phyloP scores from a whole-genome alignment of 2,797 vertebrate genomes.

The Malacoctenus gilli region DNA sequence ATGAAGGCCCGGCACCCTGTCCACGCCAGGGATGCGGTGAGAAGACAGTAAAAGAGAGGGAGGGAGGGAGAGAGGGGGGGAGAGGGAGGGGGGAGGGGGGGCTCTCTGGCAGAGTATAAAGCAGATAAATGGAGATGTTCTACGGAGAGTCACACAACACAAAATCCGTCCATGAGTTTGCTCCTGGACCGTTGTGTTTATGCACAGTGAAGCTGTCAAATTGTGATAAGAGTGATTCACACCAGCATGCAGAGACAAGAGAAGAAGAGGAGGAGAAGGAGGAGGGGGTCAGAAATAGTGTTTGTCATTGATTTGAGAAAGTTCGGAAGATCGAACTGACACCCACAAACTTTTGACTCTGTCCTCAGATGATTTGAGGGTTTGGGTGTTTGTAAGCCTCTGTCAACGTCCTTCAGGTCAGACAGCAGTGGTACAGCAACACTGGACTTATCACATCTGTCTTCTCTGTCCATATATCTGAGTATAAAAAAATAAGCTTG shows the following conservation, averaged over 20 bases:
- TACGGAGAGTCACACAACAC: slow-evolving; percentile 20
- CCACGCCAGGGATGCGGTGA: slow-evolving; percentile 10
- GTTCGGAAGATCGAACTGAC: too few species aligned
- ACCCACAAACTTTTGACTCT: too few species aligned
- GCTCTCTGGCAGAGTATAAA: slow-evolving; percentile 17
- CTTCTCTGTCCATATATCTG: too few species aligned
- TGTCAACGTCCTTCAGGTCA: too few species aligned
- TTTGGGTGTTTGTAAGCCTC: too few species aligned
- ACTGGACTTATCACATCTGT: too few species aligned
- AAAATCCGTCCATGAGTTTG: slow-evolving; percentile 16
- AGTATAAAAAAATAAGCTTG: too few species aligned
- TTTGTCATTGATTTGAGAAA: too few species aligned
- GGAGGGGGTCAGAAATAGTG: neutral
- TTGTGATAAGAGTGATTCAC: slow-evolving; percentile 16
- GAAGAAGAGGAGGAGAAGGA: neutral
- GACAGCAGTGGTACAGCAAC: too few species aligned
- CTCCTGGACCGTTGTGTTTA: slow-evolving; percentile 21
- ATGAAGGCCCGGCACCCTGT: slow-evolving; percentile 4
- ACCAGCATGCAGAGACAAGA: slow-evolving; percentile 22
- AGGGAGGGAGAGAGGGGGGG: too few species aligned
- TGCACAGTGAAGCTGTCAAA: slow-evolving; percentile 21
- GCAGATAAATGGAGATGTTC: slow-evolving; percentile 12
- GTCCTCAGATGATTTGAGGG: too few species aligned
- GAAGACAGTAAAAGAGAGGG: neutral
- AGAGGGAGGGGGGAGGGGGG: too few species aligned